A percentile compares a stretch with the other conserved stretches of the same genome.
phyloP scores from a whole-genome alignment of 2,113 vertebrate genomes.

The Oreotrochilus melanogaster region DNA sequence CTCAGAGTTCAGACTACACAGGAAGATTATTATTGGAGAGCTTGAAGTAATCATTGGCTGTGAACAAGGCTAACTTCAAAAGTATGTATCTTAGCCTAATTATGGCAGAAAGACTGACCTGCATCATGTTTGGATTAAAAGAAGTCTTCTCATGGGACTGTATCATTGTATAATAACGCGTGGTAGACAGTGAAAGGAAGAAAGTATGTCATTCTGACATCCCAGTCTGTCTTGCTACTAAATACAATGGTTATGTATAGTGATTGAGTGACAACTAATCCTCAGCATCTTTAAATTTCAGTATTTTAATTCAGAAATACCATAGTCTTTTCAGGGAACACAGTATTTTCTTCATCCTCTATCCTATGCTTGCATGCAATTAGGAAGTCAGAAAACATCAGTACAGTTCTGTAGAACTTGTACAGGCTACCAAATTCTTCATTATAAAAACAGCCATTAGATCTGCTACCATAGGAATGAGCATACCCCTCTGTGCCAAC shows the following conservation, averaged over 20 bases:
- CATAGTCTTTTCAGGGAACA: not conserved
- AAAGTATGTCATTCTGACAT: not conserved
- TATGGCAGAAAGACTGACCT: not conserved
- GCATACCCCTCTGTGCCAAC: not conserved
- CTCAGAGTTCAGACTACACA: not conserved
- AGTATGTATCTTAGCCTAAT: not conserved
- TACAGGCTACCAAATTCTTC: not conserved
- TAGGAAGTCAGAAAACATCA: not conserved
- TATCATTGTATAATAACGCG: not conserved
- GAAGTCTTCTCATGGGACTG: not conserved
- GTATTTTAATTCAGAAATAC: not conserved
- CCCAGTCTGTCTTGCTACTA: not conserved
- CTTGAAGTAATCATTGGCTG: not conserved
- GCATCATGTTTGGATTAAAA: not conserved
- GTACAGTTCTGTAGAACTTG: not conserved
- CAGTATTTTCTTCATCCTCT: not conserved
- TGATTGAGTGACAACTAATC: slow-evolving; percentile 15
- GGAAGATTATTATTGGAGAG: not conserved
- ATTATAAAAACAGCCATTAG: not conserved
- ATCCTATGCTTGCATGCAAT: not conserved
- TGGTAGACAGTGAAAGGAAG: not conserved
- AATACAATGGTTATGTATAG: not conserved
- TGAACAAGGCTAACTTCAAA: not conserved
- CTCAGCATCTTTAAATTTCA: not conserved
- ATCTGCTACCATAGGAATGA: not conserved